These are phyloP conservation scores for Geopemphigus sp. DNA, from an alignment of 1,140 invertebrate species.

Conservation along the genomic window DNA sequence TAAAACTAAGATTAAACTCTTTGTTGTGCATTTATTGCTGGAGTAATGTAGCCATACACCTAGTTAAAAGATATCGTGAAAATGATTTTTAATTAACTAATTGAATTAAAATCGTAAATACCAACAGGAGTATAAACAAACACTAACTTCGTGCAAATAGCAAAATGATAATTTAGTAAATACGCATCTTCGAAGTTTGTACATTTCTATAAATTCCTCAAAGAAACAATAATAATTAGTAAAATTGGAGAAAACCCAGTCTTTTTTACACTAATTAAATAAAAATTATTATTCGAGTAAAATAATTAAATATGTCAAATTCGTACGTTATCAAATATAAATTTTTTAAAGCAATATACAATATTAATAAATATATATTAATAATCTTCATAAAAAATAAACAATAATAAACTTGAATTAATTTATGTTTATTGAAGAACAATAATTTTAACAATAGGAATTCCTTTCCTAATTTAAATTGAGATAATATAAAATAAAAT, in stretches of 20 bases:
- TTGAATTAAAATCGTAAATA: slow-evolving; percentile 6
- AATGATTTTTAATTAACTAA: slow-evolving; percentile 10
- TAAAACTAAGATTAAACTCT: not conserved
- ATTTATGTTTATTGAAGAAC: too few species aligned
- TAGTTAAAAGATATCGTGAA: not conserved
- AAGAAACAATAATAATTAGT: not conserved
- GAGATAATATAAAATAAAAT: too few species aligned
- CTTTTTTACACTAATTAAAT: too few species aligned
- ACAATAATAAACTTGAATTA: too few species aligned
- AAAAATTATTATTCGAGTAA: not conserved
- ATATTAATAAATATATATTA: too few species aligned
- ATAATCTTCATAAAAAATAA: too few species aligned
- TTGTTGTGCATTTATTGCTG: not conserved
- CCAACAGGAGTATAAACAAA: not conserved
- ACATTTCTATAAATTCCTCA: not conserved
- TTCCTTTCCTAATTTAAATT: too few species aligned
- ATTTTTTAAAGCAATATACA: too few species aligned
- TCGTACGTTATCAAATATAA: too few species aligned
- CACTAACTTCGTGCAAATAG: not conserved
- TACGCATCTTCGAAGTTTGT: not conserved
- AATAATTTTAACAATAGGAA: too few species aligned
- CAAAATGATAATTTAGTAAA: not conserved
- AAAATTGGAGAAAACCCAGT: not conserved
- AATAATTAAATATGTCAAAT: too few species aligned
- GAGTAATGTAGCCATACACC: not conserved